Evolutionary conservation across 2,888 invertebrate genomes (phyloP).

Genomic region (Pristionchus mayeri): DNA sequence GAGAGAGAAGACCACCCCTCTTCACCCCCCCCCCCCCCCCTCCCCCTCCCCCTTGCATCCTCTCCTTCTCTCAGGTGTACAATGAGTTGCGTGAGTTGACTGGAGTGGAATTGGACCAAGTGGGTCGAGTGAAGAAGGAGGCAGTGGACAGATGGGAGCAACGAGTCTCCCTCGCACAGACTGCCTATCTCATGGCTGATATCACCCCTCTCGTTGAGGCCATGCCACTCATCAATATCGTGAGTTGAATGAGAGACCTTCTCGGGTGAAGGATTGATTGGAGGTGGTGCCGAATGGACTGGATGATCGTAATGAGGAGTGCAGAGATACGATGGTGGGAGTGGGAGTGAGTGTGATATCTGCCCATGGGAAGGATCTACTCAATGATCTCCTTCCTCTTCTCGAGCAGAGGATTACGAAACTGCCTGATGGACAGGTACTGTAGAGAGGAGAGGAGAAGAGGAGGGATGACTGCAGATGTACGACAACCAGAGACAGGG

Average conservation of each 20-base stretch:
- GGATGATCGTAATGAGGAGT: constrained; percentile 86
- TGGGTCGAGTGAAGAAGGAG: constrained; percentile 88
- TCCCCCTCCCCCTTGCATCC: too few relatives aligned
- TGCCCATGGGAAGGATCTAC: constrained; percentile 87
- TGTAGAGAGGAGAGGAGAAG: background rate
- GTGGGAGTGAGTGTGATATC: constrained; percentile 94
- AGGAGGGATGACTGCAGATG: constrained; percentile 80
- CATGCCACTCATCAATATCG: constrained; percentile 57
- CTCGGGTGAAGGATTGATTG: background rate
- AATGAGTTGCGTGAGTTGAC: constrained; percentile 71
- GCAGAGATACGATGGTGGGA: constrained; percentile 89
- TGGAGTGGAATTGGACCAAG: constrained; percentile 84
- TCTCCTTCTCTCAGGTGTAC: constrained; percentile 56
- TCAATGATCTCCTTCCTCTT: constrained; percentile 77
- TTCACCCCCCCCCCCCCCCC: too few relatives aligned
- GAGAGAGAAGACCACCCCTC: too few relatives aligned
- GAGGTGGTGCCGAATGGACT: constrained; percentile 86
- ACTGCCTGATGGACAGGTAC: constrained; percentile 76
- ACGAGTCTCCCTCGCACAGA: constrained; percentile 85
- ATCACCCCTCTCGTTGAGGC: constrained; percentile 36
- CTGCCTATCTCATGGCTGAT: constrained; percentile 53
- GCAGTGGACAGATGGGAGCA: constrained; percentile 92
- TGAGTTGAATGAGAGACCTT: constrained; percentile 41
- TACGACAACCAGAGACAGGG: constrained; percentile 95
- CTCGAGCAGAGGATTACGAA: constrained; percentile 82